Percentiles rank a stretch among this genome's conserved stretches.
These are phyloP conservation scores for Drosophila paramelanica DNA, from an alignment of 2,888 invertebrate species.

Conservation along the genomic window DNA sequence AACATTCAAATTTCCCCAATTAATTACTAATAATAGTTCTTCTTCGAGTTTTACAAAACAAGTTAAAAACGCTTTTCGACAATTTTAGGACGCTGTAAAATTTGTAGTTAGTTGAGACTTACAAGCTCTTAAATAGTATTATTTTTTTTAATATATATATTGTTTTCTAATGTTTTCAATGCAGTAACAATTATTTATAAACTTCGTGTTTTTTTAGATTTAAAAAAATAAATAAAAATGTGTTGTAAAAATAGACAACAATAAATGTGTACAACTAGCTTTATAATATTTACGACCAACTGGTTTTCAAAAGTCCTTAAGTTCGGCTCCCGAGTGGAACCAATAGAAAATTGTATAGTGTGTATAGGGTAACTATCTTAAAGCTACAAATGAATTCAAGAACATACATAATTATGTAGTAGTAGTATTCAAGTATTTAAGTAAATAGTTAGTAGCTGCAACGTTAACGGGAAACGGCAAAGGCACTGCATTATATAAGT, in stretches of 20 bases:
- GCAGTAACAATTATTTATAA: conserved; percentile 20
- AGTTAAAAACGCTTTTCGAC: conserved; percentile 7
- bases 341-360: conserved; percentile 12
- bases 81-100: conserved; percentile 13
- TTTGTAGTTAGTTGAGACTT: conserved; percentile 21
- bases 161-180: conserved; percentile 28
- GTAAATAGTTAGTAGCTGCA: conserved; percentile 31
- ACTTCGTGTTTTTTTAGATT: conserved; percentile 11
- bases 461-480: conserved; percentile 52
- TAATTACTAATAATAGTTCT: no score
- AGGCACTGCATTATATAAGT: conserved; percentile 45
- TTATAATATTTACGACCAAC: conserved; percentile 27
- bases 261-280: conserved; percentile 35
- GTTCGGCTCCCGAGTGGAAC: conserved; percentile 29
- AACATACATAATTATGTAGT: conserved; percentile 19
- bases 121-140: conserved; percentile 29
- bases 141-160: conserved; percentile 3
- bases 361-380: conserved; percentile 50
- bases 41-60: no score
- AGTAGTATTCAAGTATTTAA: conserved; percentile 22
- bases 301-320: conserved; percentile 14
- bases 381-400: conserved; percentile 50
- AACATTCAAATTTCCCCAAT: no score
- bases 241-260: conserved; percentile 25
- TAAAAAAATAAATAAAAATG: conserved; percentile 13